Conservation (phyloP, 2,888 invertebrate species). For the Neoascia interrupta region DNA sequence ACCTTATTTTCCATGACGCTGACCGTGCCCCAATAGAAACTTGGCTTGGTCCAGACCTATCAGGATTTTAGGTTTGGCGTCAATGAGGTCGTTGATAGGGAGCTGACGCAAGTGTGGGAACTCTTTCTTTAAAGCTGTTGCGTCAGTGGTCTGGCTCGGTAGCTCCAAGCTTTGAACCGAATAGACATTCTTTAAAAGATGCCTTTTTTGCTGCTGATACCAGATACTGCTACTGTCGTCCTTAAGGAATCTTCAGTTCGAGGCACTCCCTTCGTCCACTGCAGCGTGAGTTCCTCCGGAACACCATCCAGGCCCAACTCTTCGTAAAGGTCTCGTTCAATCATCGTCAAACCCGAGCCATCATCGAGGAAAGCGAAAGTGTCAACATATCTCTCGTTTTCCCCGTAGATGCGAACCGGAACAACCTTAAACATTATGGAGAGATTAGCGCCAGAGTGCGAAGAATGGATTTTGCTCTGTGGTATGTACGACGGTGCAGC, state of each 20-base stretch:
- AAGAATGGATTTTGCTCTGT: background rate
- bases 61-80: slow-evolving; percentile 1
- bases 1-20: slow-evolving; percentile 13
- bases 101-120: slow-evolving; percentile 2
- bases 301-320: background rate
- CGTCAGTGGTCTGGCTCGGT: background rate
- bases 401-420: slow-evolving; percentile 2
- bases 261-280: slow-evolving; percentile 8
- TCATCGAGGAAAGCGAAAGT: slow-evolving; percentile 18
- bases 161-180: too few relatives aligned
- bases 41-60: slow-evolving; percentile 6
- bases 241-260: background rate
- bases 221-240: background rate
- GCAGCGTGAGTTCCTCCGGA: background rate
- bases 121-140: background rate
- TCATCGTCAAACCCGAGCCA: background rate
- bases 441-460: background rate
- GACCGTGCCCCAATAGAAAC: background rate
- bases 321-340: slow-evolving; percentile 5
- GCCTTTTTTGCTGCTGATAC: background rate
- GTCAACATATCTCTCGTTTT: background rate
- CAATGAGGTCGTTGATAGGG: background rate
- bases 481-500: too few relatives aligned
- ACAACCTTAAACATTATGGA: slow-evolving; percentile 16
- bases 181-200: slow-evolving; percentile 1